Evolutionary conservation across 2,888 invertebrate species (phyloP), one percentile per base, ranked within the genome.

Genomic region (Thera britannica): DNA sequence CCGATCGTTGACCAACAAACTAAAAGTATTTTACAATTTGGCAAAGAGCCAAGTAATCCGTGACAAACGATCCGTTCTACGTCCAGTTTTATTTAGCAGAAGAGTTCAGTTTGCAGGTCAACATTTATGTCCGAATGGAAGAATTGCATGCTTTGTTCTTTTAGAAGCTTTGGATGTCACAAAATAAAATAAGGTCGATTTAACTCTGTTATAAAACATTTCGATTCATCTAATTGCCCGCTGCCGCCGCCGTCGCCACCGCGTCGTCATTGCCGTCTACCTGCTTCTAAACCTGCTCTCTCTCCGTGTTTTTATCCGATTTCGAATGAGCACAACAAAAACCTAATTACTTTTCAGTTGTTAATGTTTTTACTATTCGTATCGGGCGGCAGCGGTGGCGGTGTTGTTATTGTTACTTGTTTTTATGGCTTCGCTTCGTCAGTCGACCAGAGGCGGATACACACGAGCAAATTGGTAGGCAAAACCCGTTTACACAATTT

Each of bases 11-110:
- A 89, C 88, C 89, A 90, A 89, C 88, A 90, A 90, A 86, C 86
- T 83, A 76, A 81, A 83, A 81, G 82, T 81, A 87, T 90, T 90
- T 88, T 87, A 90, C 87, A 88, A 84, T 89, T 91, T 92, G 93
- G 92, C 87, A 80, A 68, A 56, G 71, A 56, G 75, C 92, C 93
- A 93, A 90, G 79, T 86, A 90, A 92, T 90, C 86, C 84, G 85
- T 85, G 89, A 90, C 88, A 89, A 86, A 84, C 86, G 80, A 86
- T 88, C 83, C 83, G 79, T 84, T 84, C 82, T 82, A 77, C 82
- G 82, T 84, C 84, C 79, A 79, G 76, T 79, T 80, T 83, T 86
- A 88, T 84, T 87, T 85, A 88, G 87, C 85, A 82, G 83, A 83
- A 85, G 82, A 81, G 81, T 82, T 83, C 82, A 79, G 78, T 77